phyloP scores from a whole-genome alignment of 1,140 invertebrate species.

The Drosophila gunungcola region DNA sequence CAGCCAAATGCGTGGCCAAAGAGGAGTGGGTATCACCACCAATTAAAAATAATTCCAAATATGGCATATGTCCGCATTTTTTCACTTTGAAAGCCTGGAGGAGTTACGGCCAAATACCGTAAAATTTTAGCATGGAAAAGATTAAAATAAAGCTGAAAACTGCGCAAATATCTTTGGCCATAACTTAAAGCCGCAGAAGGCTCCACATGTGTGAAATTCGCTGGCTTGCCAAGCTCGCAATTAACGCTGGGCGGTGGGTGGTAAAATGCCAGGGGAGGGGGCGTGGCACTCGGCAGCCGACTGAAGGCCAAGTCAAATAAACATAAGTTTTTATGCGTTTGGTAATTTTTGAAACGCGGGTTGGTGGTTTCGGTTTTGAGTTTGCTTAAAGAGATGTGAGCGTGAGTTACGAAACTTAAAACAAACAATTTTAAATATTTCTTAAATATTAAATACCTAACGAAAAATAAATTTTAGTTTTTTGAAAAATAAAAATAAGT shows the following conservation, averaged over 20 bases:
- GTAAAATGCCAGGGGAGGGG: neutral
- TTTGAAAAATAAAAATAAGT: too few species aligned
- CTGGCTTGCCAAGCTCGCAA: conserved; percentile 46
- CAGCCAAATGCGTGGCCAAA: conserved; percentile 19
- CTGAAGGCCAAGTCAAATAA: conserved; percentile 80
- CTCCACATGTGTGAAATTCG: conserved; percentile 64
- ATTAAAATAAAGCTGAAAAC: conserved; percentile 77
- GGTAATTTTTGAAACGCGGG: conserved; percentile 48
- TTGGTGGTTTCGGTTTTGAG: conserved; percentile 37
- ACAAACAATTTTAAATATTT: too few species aligned
- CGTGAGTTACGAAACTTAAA: conserved; percentile 1
- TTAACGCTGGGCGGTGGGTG: conserved; percentile 51
- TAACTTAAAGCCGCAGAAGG: conserved; percentile 58
- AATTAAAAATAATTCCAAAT: conserved; percentile 79
- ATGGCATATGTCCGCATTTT: conserved; percentile 69
- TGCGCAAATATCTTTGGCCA: conserved; percentile 58
- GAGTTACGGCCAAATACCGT: conserved; percentile 55
- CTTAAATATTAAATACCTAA: too few species aligned
- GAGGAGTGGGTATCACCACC: conserved; percentile 46
- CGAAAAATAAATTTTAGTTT: too few species aligned
- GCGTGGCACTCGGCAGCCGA: conserved; percentile 25
- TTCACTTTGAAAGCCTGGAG: conserved; percentile 8
- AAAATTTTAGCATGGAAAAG: conserved; percentile 74
- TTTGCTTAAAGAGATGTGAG: conserved; percentile 29
- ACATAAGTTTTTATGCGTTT: conserved; percentile 83